Percentiles rank a stretch among this genome's conserved stretches.
Evolutionary conservation across 2,797 vertebrate genomes (phyloP).

Genomic region (Sebastes dallii): DNA sequence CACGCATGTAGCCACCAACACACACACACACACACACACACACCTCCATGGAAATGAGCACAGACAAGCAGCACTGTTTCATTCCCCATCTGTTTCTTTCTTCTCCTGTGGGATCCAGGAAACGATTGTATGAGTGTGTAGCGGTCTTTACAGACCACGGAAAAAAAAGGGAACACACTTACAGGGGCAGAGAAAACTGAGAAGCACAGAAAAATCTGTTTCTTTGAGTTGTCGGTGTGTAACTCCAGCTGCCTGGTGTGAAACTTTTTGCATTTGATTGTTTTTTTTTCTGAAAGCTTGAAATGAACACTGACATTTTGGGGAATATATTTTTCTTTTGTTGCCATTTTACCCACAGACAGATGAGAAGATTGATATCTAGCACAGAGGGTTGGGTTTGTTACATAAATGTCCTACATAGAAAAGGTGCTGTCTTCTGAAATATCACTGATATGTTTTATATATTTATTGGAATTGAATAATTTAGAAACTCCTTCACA

Average conservation of each 20-base stretch:
- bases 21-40: background rate
- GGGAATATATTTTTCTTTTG: background rate
- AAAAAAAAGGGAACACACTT: conserved; percentile 20
- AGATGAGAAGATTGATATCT: conserved; percentile 30
- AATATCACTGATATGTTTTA: conserved; percentile 12
- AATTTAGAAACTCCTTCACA: background rate
- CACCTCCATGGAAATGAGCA: conserved; percentile 22
- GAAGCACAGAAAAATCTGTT: conserved; percentile 9
- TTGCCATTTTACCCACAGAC: conserved; percentile 21
- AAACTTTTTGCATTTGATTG: background rate
- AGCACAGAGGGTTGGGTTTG: conserved; percentile 1
- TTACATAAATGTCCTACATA: conserved; percentile 43
- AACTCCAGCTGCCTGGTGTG: conserved; percentile 4
- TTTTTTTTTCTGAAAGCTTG: conserved; percentile 25
- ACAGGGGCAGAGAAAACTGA: conserved; percentile 7
- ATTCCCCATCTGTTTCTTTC: conserved; percentile 50
- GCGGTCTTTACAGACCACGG: conserved; percentile 29
- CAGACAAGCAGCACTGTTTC: conserved; percentile 35
- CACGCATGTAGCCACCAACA: background rate
- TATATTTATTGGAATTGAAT: conserved; percentile 8
- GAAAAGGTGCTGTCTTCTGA: conserved; percentile 15
- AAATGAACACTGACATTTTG: conserved; percentile 19
- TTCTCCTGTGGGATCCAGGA: conserved; percentile 44
- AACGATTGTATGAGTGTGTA: conserved; percentile 43
- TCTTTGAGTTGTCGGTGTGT: conserved; percentile 4